These are phyloP conservation scores for Ptychoptera albimana DNA, from an alignment of 2,888 invertebrate species.

Conservation along the genomic window DNA sequence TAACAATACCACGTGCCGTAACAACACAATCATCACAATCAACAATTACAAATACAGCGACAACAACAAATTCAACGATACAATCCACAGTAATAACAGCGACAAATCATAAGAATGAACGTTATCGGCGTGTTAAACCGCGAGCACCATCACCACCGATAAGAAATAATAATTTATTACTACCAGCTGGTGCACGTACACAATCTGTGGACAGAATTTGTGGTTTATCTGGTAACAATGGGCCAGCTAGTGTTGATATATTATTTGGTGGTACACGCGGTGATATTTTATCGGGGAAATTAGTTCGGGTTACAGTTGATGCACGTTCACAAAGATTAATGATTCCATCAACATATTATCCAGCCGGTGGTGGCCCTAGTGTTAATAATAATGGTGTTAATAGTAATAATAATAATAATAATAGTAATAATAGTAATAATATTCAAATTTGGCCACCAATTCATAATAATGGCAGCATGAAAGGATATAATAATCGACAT, in stretches of 20 bases:
- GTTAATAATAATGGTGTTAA: slow-evolving; percentile 5
- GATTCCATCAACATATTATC: background rate
- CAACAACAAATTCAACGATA: slow-evolving; percentile 12
- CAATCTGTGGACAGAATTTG: slow-evolving; percentile 6
- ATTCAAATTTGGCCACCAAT: slow-evolving; percentile 26
- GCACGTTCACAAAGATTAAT: slow-evolving; percentile 4
- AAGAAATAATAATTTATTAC: slow-evolving; percentile 10
- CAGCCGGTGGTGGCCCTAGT: slow-evolving; percentile 11
- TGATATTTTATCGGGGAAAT: slow-evolving; percentile 8
- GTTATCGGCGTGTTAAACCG: slow-evolving; percentile 23
- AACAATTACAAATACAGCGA: slow-evolving; percentile 1
- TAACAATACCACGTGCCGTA: slow-evolving; percentile 13
- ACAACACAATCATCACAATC: slow-evolving; percentile 7
- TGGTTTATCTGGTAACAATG: slow-evolving; percentile 4
- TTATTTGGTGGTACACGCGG: slow-evolving; percentile 8
- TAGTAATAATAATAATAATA: slow-evolving; percentile 15
- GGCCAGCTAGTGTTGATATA: slow-evolving; percentile 12
- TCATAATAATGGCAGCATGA: background rate
- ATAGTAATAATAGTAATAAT: slow-evolving; percentile 11
- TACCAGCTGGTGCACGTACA: slow-evolving; percentile 8
- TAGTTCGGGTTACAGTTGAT: slow-evolving; percentile 9
- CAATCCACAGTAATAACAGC: background rate
- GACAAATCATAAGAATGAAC: background rate
- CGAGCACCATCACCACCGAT: slow-evolving; percentile 20
- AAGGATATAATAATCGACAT: slow-evolving; percentile 19